Evolutionary conservation across 2,113 vertebrate genomes (phyloP).

Genomic region (Pica pica): DNA sequence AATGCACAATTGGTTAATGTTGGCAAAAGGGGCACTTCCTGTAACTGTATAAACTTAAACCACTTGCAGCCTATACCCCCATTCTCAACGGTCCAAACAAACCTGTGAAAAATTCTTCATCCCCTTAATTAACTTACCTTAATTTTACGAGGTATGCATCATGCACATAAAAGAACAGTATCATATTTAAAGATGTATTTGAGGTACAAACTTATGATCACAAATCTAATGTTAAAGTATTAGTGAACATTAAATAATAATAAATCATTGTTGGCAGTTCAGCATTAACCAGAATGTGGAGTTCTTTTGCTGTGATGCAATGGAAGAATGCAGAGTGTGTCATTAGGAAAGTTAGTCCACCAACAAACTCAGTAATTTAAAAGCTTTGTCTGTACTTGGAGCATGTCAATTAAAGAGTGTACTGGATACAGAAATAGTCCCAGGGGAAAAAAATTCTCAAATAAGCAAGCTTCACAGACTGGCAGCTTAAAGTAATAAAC

Average conservation of each 20-base stretch:
- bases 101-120: background rate
- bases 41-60: background rate
- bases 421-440: background rate
- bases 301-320: background rate
- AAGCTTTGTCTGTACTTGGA: background rate
- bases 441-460: background rate
- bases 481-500: background rate
- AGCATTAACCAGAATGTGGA: background rate
- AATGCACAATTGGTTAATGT: background rate
- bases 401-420: background rate
- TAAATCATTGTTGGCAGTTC: background rate
- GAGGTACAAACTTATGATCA: background rate
- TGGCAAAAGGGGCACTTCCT: background rate
- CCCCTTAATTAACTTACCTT: background rate
- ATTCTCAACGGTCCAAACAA: background rate
- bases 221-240: background rate
- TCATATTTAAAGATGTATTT: background rate
- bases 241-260: background rate
- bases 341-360: background rate
- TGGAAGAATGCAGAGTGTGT: background rate
- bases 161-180: background rate
- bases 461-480: background rate
- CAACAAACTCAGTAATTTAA: background rate
- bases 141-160: background rate
- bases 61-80: background rate